Evolutionary conservation across 2,113 vertebrate species (phyloP).

Genomic region (Corynorhinus townsendii): DNA sequence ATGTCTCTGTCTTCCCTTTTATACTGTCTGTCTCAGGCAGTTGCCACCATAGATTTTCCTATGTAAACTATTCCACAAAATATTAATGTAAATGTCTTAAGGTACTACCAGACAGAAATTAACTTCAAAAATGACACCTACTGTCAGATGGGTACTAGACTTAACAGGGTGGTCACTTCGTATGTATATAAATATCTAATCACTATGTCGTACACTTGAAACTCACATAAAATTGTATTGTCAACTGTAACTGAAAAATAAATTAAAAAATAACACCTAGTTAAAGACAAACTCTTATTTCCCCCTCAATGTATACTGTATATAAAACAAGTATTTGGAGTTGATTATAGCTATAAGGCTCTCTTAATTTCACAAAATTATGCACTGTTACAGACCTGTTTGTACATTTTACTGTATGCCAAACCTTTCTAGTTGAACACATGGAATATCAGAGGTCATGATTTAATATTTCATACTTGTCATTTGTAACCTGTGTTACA

Average conservation of each 20-base stretch:
- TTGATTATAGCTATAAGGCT: background rate
- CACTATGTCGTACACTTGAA: background rate
- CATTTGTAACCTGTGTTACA: background rate
- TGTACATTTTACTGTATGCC: background rate
- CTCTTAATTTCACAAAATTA: constrained; percentile 6
- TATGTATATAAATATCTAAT: background rate
- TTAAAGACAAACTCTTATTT: constrained; percentile 1
- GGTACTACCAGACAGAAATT: background rate
- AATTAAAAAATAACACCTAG: background rate
- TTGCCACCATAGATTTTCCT: background rate
- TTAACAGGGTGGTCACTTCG: background rate
- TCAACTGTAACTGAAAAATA: background rate
- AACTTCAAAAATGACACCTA: constrained; percentile 19
- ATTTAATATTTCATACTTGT: background rate
- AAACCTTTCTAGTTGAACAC: background rate
- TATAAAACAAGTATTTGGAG: constrained; percentile 3
- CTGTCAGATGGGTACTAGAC: background rate
- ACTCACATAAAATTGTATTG: background rate
- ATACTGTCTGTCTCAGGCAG: background rate
- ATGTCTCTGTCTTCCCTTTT: background rate
- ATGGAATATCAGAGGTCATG: background rate
- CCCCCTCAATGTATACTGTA: background rate
- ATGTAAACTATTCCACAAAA: background rate
- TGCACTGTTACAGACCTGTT: background rate
- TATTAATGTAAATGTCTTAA: background rate